Percentiles rank a stretch among this genome's conserved stretches.
These are phyloP conservation scores for Corythornis madagascariensis DNA, from an alignment of 2,113 vertebrate genomes.

Conservation along the genomic window DNA sequence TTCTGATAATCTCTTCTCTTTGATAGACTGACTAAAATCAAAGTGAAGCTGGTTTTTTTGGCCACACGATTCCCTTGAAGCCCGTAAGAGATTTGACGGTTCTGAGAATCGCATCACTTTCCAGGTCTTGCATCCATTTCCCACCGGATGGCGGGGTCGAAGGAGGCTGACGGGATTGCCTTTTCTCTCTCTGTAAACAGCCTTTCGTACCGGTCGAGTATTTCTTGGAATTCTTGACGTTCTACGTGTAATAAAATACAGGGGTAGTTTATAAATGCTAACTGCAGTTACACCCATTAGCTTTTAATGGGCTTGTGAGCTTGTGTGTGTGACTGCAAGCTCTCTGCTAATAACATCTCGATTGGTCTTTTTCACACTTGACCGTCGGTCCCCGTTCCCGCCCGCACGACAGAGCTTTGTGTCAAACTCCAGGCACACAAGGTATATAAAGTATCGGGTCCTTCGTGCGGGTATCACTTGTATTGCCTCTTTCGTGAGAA, in stretches of 20 bases:
- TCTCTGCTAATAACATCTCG: background rate
- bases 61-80: background rate
- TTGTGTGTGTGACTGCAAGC: background rate
- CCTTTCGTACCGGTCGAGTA: fast-evolving
- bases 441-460: fast-evolving
- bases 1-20: background rate
- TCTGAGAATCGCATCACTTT: background rate
- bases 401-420: background rate
- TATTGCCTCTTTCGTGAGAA: fast-evolving
- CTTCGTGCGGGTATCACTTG: fast-evolving
- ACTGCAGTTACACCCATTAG: background rate
- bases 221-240: background rate
- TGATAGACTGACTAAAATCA: background rate
- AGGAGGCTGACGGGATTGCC: background rate
- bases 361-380: background rate
- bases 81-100: background rate
- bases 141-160: background rate
- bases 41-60: background rate
- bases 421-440: fast-evolving
- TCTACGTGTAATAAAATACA: background rate
- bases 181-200: background rate
- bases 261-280: background rate
- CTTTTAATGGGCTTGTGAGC: background rate
- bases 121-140: background rate
- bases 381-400: fast-evolving